Conservation (phyloP, 2,113 vertebrate genomes). For the Ascaphus truei region DNA sequence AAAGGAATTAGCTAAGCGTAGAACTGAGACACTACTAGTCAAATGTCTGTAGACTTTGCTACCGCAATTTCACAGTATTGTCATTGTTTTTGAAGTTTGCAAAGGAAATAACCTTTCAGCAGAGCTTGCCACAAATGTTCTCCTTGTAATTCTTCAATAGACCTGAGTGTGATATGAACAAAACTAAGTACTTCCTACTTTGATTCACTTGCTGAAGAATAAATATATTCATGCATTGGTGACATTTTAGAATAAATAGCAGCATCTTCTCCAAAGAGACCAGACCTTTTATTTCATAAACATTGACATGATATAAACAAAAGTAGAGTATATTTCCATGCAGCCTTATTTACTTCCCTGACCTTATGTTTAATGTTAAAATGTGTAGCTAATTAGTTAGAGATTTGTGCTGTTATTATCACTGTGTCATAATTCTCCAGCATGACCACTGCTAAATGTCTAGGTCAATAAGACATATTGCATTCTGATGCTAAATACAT, state of each 20-base stretch:
- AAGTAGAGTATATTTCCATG: conserved; percentile 4
- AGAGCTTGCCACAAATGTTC: no score
- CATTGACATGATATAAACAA: conserved; percentile 15
- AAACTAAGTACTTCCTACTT: no score
- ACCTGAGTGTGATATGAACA: no score
- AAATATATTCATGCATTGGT: neutral
- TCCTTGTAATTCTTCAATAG: no score
- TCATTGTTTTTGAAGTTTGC: no score
- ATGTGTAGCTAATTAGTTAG: neutral
- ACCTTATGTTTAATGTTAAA: conserved; percentile 25
- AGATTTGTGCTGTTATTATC: neutral
- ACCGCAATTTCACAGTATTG: no score
- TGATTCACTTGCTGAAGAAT: no score
- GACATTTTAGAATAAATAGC: conserved; percentile 14
- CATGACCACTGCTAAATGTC: neutral
- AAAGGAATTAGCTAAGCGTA: no score
- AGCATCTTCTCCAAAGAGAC: neutral
- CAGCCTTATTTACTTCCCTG: conserved; percentile 4
- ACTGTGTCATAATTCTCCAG: neutral
- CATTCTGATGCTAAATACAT: no score
- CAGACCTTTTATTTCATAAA: conserved; percentile 4
- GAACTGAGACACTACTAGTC: no score
- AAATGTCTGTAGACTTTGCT: no score
- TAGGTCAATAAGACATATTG: neutral
- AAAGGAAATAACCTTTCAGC: no score